phyloP scores from a whole-genome alignment of 2,113 vertebrate genomes.

The Aplodontia rufa region DNA sequence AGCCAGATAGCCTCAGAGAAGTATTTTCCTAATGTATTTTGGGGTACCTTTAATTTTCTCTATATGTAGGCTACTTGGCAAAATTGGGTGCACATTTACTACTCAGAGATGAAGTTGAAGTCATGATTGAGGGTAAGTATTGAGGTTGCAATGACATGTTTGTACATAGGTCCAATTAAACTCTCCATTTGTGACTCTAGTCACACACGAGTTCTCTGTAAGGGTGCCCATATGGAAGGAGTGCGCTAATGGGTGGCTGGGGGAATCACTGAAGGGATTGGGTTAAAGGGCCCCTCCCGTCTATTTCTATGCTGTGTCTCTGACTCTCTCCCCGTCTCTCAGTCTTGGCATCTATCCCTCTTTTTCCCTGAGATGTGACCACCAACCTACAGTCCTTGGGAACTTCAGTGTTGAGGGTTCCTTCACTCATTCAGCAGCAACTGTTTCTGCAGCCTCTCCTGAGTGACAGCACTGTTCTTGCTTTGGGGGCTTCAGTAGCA shows the following conservation, averaged over 20 bases:
- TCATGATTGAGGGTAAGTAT: slow-evolving; percentile 64
- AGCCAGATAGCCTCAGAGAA: not conserved
- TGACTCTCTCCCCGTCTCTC: not conserved
- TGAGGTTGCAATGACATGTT: not conserved
- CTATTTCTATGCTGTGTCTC: not conserved
- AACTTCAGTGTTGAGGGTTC: not conserved
- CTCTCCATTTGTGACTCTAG: not conserved
- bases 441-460: not conserved
- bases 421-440: not conserved
- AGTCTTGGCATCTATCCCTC: not conserved
- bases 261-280: not conserved
- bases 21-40: not conserved
- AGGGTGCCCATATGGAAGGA: not conserved
- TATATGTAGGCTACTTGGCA: slow-evolving; percentile 63
- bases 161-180: not conserved
- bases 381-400: not conserved
- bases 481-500: not conserved
- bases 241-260: not conserved
- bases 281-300: not conserved
- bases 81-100: slow-evolving; percentile 47
- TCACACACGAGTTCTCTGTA: not conserved
- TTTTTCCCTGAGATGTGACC: not conserved
- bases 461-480: not conserved
- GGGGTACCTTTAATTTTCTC: slow-evolving; percentile 42
- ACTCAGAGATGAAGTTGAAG: slow-evolving; percentile 43